Evolutionary conservation across 2,888 invertebrate species (phyloP).

Genomic region (Strigamia crassipes): DNA sequence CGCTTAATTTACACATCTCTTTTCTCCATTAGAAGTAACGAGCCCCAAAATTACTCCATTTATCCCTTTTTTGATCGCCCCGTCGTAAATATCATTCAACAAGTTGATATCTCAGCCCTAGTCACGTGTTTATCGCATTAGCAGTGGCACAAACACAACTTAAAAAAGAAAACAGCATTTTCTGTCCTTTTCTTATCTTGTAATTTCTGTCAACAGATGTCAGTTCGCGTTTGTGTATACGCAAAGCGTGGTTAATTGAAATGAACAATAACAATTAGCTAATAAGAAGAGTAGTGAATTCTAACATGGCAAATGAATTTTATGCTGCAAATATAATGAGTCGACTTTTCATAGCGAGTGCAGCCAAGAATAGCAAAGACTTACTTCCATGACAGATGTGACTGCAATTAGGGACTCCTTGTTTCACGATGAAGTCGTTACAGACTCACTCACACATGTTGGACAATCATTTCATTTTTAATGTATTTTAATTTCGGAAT

Average conservation of each 20-base stretch:
- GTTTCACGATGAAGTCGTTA: conserved; percentile 39
- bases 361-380: conserved; percentile 33
- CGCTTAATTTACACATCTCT: not conserved
- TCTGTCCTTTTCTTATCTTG: not conserved
- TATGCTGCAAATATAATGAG: conserved; percentile 30
- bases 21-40: not conserved
- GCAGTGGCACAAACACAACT: not conserved
- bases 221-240: not conserved
- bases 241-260: conserved; percentile 14
- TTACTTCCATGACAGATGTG: conserved; percentile 17
- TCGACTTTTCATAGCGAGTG: conserved; percentile 13
- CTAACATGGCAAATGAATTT: conserved; percentile 33
- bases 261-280: conserved; percentile 40
- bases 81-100: not conserved
- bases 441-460: conserved; percentile 38
- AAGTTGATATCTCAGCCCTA: not conserved
- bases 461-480: conserved; percentile 42
- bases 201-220: not conserved
- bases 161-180: not conserved
- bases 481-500: conserved; percentile 34
- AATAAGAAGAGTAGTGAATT: conserved; percentile 38
- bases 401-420: conserved; percentile 40
- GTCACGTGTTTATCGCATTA: conserved; percentile 27
- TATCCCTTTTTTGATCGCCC: not conserved
- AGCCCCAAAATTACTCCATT: not conserved